Evolutionary conservation across 2,888 invertebrate species (phyloP).

Genomic region (Lasioglossum zephyrum): DNA sequence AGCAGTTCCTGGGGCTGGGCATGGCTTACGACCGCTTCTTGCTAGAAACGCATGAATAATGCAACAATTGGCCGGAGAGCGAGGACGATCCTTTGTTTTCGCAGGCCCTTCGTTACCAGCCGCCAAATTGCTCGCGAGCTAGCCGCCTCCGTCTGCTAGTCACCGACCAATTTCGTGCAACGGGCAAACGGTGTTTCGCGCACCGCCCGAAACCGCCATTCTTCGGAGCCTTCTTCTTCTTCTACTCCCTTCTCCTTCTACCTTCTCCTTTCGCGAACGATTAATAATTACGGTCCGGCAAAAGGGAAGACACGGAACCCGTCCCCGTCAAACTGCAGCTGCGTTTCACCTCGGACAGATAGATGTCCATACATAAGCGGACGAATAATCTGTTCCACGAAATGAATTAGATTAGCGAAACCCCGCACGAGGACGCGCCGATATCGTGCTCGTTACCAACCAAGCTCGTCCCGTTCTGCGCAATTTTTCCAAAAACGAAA

Average conservation of each 20-base stretch:
- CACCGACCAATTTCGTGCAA: slow-evolving; percentile 69
- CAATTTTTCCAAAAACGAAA: neutral
- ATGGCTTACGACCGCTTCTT: slow-evolving; percentile 74
- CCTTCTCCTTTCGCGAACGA: slow-evolving; percentile 59
- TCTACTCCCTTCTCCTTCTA: neutral
- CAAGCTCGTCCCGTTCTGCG: neutral
- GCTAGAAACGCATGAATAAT: slow-evolving; percentile 77
- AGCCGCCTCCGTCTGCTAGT: slow-evolving; percentile 69
- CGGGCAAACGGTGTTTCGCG: slow-evolving; percentile 26
- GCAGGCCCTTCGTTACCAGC: slow-evolving; percentile 79
- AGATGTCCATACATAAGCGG: slow-evolving; percentile 34
- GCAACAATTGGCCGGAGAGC: slow-evolving; percentile 73
- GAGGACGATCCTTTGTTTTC: slow-evolving; percentile 76
- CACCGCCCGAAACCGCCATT: slow-evolving; percentile 18
- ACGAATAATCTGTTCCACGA: slow-evolving; percentile 59
- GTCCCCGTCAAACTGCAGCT: slow-evolving; percentile 67
- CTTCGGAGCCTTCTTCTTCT: neutral
- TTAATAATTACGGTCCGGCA: slow-evolving; percentile 74
- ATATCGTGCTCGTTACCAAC: slow-evolving; percentile 10
- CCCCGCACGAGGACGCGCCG: slow-evolving; percentile 22
- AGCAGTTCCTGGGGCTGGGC: slow-evolving; percentile 68
- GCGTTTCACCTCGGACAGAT: slow-evolving; percentile 57
- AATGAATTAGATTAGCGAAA: slow-evolving; percentile 54
- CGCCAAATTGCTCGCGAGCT: slow-evolving; percentile 79
- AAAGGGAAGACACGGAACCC: slow-evolving; percentile 8